These are phyloP conservation scores for Tribolium castaneum DNA, from an alignment of 1,140 invertebrate species.

Conservation along the genomic window DNA sequence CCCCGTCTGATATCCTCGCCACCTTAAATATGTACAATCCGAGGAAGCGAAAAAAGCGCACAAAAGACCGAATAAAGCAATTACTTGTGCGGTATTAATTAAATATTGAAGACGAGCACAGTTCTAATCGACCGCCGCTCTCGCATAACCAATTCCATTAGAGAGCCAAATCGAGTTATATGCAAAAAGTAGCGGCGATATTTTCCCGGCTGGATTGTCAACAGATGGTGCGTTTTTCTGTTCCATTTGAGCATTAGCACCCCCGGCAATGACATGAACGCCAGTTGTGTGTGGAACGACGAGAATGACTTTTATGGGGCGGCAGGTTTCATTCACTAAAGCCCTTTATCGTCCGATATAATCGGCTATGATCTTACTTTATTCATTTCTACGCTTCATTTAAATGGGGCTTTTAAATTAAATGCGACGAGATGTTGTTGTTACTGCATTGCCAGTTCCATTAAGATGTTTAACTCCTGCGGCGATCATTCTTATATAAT, in stretches of 20 bases:
- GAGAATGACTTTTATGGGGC: conserved; percentile 54
- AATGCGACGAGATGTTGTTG: not conserved
- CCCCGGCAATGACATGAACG: conserved; percentile 48
- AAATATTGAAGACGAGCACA: conserved; percentile 5
- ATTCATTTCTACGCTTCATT: conserved; percentile 54
- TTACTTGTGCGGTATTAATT: conserved; percentile 11
- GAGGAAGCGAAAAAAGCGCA: not conserved
- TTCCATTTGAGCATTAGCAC: conserved; percentile 64
- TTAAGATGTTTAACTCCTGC: not conserved
- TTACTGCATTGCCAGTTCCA: not conserved
- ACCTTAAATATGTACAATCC: conserved; percentile 33
- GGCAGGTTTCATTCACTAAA: conserved; percentile 56
- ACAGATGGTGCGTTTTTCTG: conserved; percentile 64
- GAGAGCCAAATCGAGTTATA: conserved; percentile 59
- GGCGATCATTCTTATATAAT: not conserved
- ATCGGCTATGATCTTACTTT: conserved; percentile 53
- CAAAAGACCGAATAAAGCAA: not conserved
- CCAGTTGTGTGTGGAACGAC: conserved; percentile 47
- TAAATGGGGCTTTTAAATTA: conserved; percentile 35
- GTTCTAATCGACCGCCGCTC: not conserved
- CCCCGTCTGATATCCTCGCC: conserved; percentile 33
- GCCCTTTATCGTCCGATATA: conserved; percentile 55
- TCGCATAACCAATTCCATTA: conserved; percentile 38
- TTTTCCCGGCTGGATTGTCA: conserved; percentile 62
- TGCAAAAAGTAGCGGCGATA: conserved; percentile 58